A percentile compares a stretch with the other conserved stretches of the same genome.
phyloP scores from a whole-genome alignment of 23 tunicate species.

The Aplidium turbinatum region DNA sequence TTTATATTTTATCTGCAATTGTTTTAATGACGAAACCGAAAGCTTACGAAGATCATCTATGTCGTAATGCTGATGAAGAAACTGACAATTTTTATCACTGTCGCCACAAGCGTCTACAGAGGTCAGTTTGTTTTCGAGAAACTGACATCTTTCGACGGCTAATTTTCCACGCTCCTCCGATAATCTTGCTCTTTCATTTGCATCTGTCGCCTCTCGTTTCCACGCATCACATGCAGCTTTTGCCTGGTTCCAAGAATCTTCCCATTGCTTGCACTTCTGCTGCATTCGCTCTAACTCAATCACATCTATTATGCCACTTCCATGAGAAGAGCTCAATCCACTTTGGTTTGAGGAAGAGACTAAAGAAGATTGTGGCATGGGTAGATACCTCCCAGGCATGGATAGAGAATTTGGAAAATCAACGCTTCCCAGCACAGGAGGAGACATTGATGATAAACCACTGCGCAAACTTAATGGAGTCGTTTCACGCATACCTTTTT shows the following conservation, averaged over 20 bases:
- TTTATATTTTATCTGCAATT: conserved; percentile 63
- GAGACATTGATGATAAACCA: conserved; percentile 45
- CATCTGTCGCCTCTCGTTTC: conserved; percentile 84
- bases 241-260: conserved; percentile 91
- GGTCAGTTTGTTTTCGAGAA: conserved; percentile 41
- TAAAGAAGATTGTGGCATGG: background rate
- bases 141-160: conserved; percentile 32
- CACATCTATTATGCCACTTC: conserved; percentile 32
- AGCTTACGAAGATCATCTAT: conserved; percentile 46
- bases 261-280: conserved; percentile 89
- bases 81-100: conserved; percentile 27
- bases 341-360: background rate
- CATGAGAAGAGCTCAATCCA: conserved; percentile 47
- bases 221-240: conserved; percentile 93
- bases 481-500: conserved; percentile 28
- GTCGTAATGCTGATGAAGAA: conserved; percentile 50
- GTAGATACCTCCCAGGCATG: conserved; percentile 9
- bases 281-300: conserved; percentile 81
- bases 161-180: conserved; percentile 47
- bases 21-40: conserved; percentile 52
- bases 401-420: conserved; percentile 42
- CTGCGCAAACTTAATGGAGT: conserved; percentile 15
- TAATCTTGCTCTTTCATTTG: conserved; percentile 63
- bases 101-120: conserved; percentile 21
- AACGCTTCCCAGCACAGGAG: conserved; percentile 37